Percentiles rank a stretch among this genome's conserved stretches.
These are phyloP conservation scores for Anguilla japonica DNA, from an alignment of 2,113 vertebrate species.

Conservation along the genomic window DNA sequence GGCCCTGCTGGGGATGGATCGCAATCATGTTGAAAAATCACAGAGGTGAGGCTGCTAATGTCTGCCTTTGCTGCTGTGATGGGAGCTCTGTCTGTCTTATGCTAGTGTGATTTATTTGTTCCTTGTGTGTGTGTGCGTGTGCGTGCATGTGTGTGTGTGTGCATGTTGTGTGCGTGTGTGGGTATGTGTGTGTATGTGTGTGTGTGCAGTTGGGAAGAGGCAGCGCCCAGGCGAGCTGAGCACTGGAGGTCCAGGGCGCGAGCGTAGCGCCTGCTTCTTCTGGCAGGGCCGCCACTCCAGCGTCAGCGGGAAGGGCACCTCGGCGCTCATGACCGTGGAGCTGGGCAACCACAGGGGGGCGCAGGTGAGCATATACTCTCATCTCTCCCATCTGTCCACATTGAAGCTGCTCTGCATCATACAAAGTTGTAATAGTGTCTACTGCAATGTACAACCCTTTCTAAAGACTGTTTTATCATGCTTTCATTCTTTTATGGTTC, in stretches of 20 bases:
- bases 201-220: slow-evolving; percentile 31
- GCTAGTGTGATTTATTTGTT: not conserved
- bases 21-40: not conserved
- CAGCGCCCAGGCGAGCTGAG: slow-evolving; percentile 26
- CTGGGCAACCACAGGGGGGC: slow-evolving; percentile 54
- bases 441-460: not conserved
- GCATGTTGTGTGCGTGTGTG: too few species aligned
- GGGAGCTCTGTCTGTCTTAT: not conserved
- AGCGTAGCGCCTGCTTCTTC: slow-evolving; percentile 62
- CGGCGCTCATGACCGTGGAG: slow-evolving; percentile 61
- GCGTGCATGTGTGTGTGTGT: not conserved
- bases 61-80: not conserved
- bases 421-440: not conserved
- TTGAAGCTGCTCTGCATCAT: not conserved
- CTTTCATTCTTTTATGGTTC: too few species aligned
- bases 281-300: slow-evolving; percentile 67
- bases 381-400: not conserved
- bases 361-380: slow-evolving; percentile 44
- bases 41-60: not conserved
- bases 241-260: not conserved
- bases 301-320: slow-evolving; percentile 56
- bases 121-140: not conserved
- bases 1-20: too few species aligned
- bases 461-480: not conserved
- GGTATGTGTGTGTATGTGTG: not conserved